Conservation (phyloP, 92 coral and sea anemone species). For the Zoanthus gigantus region DNA sequence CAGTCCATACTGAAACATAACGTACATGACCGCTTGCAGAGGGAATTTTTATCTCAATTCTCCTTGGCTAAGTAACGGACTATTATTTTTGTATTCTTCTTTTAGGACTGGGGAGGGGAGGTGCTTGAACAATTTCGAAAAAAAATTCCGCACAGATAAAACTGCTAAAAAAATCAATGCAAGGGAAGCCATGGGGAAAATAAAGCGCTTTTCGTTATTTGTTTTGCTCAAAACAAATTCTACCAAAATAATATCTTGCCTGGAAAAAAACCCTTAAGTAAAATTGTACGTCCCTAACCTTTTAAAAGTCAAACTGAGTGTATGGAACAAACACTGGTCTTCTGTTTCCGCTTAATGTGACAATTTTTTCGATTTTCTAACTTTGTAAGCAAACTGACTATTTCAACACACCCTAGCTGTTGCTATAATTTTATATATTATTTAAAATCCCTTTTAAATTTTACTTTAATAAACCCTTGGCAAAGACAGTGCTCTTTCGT, state of each 20-base stretch:
- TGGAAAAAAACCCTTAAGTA: background rate
- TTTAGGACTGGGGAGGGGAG: background rate
- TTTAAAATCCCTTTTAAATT: background rate
- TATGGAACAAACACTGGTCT: background rate
- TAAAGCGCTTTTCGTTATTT: background rate
- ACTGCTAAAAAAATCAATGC: background rate
- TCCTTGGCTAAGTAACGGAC: background rate
- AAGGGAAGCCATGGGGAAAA: background rate
- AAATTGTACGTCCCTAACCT: background rate
- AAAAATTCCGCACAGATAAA: background rate
- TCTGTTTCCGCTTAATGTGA: background rate
- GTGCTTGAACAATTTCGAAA: background rate
- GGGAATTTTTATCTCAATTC: background rate
- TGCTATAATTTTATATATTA: no score
- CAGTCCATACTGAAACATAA: conserved; percentile 9
- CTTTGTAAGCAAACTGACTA: background rate
- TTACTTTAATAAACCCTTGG: background rate
- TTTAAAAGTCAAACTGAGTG: background rate
- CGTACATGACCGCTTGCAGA: background rate
- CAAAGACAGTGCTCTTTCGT: conserved; percentile 29
- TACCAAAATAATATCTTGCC: background rate
- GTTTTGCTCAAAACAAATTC: conserved; percentile 3
- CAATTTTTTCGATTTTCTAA: background rate
- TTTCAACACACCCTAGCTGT: background rate
- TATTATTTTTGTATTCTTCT: background rate